Conservation (phyloP, 2,888 invertebrate genomes). For the Rhimphoctona megacephalus region DNA sequence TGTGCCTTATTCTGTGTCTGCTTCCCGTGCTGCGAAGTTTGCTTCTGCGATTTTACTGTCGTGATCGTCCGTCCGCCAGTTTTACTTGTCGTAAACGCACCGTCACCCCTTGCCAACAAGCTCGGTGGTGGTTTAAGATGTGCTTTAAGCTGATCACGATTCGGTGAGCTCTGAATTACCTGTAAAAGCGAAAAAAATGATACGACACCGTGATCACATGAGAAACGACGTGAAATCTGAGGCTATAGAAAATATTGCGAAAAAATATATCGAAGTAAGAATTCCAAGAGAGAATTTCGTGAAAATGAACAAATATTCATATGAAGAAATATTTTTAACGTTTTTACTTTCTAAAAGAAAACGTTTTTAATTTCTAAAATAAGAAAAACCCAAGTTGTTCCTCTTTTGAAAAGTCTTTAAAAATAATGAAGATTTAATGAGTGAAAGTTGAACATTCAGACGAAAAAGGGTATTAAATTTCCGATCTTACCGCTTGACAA, state of each 20-base stretch:
- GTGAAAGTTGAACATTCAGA: no score
- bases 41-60: constrained; percentile 81
- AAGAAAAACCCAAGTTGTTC: not conserved
- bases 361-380: not conserved
- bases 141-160: constrained; percentile 93
- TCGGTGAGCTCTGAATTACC: constrained; percentile 96
- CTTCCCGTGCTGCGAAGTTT: constrained; percentile 78
- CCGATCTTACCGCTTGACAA: constrained; percentile 90
- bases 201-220: not conserved
- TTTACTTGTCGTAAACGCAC: constrained; percentile 80
- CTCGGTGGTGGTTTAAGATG: constrained; percentile 95
- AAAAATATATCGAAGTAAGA: not conserved
- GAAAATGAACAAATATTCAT: not conserved
- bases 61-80: constrained; percentile 81
- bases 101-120: constrained; percentile 86
- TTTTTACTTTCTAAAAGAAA: not conserved
- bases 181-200: constrained; percentile 75
- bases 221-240: not conserved
- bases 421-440: not conserved
- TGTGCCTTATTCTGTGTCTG: constrained; percentile 81
- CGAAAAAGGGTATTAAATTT: not conserved
- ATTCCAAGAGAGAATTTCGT: not conserved
- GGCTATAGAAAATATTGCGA: not conserved
- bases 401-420: not conserved
- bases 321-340: not conserved